Percentiles rank a stretch among this genome's conserved stretches.
phyloP scores from a whole-genome alignment of 2,888 invertebrate genomes.

The Xanthorhoe designata region DNA sequence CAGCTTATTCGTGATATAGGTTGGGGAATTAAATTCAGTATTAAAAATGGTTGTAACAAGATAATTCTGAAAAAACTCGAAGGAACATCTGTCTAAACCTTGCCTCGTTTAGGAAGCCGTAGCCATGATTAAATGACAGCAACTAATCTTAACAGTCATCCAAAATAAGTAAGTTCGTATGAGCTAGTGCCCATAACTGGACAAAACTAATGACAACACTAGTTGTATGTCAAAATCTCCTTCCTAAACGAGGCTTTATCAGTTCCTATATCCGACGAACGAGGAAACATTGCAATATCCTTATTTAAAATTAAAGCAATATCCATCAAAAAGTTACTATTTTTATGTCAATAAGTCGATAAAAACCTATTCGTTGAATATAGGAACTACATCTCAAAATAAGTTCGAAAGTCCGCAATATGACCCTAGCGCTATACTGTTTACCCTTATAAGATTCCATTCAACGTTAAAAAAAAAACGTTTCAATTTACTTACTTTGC shows the following conservation, averaged over 20 bases:
- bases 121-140: not conserved
- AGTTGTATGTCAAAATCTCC: no score
- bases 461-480: no score
- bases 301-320: no score
- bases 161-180: not conserved
- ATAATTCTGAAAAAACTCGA: slow-evolving; percentile 4
- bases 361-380: not conserved
- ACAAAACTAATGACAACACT: not conserved
- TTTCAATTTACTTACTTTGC: no score
- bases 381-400: no score
- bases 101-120: slow-evolving; percentile 3
- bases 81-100: not conserved
- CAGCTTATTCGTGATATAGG: no score
- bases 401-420: no score
- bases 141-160: not conserved
- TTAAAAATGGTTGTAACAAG: not conserved
- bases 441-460: no score
- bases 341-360: not conserved
- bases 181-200: not conserved
- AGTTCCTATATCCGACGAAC: not conserved
- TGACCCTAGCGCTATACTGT: no score
- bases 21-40: not conserved
- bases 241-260: not conserved
- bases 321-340: not conserved
- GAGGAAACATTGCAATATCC: no score